phyloP scores from a whole-genome alignment of 2,113 vertebrate genomes.

The Alexandromys fortis region DNA sequence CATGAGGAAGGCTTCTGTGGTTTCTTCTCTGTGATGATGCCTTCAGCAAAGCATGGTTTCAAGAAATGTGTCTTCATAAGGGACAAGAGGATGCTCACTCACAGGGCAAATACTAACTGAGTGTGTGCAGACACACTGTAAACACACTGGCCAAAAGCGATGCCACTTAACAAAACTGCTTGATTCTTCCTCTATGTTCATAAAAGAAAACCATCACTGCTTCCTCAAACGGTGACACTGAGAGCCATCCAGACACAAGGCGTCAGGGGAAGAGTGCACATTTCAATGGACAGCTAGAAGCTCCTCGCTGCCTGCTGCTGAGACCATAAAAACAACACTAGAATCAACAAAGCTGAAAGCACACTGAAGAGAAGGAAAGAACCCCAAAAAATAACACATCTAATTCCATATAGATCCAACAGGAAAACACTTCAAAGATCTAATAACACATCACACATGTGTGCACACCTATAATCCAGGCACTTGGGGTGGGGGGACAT shows the following conservation, averaged over 20 bases:
- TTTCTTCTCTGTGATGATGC: neutral
- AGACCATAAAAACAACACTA: neutral
- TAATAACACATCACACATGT: neutral
- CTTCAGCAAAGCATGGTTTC: neutral
- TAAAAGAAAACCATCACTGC: neutral
- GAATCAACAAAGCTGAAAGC: neutral
- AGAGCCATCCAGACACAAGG: neutral
- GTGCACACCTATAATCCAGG: neutral
- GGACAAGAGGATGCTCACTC: neutral
- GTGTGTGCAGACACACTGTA: neutral
- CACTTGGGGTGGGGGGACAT: neutral
- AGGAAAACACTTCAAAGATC: neutral
- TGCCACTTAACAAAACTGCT: neutral
- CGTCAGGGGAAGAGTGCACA: neutral
- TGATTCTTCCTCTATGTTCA: neutral
- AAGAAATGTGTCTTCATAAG: neutral
- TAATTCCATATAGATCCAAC: neutral
- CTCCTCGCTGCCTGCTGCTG: neutral
- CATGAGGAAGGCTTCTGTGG: constrained; percentile 8
- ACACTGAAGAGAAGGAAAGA: neutral
- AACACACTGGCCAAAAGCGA: neutral
- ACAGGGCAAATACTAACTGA: neutral
- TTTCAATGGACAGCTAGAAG: neutral
- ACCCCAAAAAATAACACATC: neutral
- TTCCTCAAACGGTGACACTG: neutral